These are phyloP conservation scores for Oligia latruncula DNA, from an alignment of 2,888 invertebrate genomes.

Conservation along the genomic window DNA sequence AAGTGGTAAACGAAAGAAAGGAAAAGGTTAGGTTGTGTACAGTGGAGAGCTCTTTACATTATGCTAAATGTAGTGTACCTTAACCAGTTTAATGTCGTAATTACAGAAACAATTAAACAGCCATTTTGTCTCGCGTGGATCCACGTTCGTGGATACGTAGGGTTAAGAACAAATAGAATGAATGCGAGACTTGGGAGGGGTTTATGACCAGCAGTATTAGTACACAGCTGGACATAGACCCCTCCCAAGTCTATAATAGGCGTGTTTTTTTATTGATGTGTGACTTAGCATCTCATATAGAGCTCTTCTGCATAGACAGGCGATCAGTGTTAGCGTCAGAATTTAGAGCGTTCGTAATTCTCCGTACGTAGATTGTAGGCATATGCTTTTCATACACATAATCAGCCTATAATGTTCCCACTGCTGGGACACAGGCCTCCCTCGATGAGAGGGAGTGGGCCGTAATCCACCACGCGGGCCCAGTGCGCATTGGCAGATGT, in stretches of 20 bases:
- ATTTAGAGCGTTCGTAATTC: neutral
- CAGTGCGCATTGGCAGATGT: too few relatives aligned
- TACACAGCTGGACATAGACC: too few relatives aligned
- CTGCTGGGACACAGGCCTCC: too few relatives aligned
- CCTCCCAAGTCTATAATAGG: neutral
- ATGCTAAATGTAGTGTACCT: neutral
- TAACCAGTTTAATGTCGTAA: too few relatives aligned
- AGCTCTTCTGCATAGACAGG: neutral
- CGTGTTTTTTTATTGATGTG: neutral
- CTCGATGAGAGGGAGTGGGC: too few relatives aligned
- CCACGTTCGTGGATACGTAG: neutral
- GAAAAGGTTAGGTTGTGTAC: neutral
- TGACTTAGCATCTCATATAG: neutral
- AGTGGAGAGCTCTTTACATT: neutral
- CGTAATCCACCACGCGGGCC: too few relatives aligned
- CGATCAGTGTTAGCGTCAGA: neutral
- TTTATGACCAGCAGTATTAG: neutral
- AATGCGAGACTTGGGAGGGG: neutral
- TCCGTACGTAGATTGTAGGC: neutral
- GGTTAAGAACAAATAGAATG: neutral
- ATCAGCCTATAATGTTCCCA: too few relatives aligned
- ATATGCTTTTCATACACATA: neutral
- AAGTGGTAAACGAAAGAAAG: conserved; percentile 3
- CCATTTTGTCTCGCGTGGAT: neutral
- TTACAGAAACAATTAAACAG: neutral